Evolutionary conservation across 2,797 vertebrate genomes (phyloP).

Genomic region (Leptatherina wallacei): DNA sequence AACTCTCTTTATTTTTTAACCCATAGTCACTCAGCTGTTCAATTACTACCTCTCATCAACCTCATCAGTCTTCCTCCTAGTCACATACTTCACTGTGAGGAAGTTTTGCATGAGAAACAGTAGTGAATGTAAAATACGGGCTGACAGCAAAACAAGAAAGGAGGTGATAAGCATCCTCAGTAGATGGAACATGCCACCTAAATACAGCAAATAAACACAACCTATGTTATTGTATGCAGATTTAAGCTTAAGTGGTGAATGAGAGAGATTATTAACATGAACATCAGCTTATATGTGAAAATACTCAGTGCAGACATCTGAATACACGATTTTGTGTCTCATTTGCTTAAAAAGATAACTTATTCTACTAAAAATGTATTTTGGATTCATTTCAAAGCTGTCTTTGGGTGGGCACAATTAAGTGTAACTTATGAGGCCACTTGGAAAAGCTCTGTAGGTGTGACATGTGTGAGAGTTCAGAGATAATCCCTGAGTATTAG

Average conservation of each 20-base stretch:
- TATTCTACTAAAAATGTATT: slow-evolving; percentile 4
- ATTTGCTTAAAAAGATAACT: slow-evolving; percentile 17
- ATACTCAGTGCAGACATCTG: slow-evolving; percentile 6
- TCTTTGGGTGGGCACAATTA: no score
- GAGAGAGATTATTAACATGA: not conserved
- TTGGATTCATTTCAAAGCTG: no score
- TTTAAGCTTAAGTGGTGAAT: not conserved
- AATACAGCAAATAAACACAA: not conserved
- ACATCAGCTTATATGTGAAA: not conserved
- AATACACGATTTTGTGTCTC: not conserved
- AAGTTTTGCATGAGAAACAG: slow-evolving; percentile 26
- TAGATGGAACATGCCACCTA: not conserved
- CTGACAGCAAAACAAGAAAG: slow-evolving; percentile 15
- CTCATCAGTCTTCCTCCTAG: slow-evolving; percentile 13
- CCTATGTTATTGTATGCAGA: not conserved
- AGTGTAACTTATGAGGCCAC: no score
- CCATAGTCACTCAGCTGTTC: slow-evolving; percentile 46
- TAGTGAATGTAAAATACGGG: slow-evolving; percentile 30
- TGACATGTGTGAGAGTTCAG: slow-evolving; percentile 10
- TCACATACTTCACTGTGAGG: slow-evolving; percentile 1
- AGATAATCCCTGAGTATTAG: slow-evolving; percentile 50
- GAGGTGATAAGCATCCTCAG: not conserved
- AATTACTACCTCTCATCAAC: slow-evolving; percentile 47
- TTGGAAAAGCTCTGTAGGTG: slow-evolving; percentile 8
- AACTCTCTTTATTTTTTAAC: slow-evolving; percentile 42